These are phyloP conservation scores for Okamejei kenojei DNA, from an alignment of 2,797 vertebrate genomes.

Conservation along the genomic window DNA sequence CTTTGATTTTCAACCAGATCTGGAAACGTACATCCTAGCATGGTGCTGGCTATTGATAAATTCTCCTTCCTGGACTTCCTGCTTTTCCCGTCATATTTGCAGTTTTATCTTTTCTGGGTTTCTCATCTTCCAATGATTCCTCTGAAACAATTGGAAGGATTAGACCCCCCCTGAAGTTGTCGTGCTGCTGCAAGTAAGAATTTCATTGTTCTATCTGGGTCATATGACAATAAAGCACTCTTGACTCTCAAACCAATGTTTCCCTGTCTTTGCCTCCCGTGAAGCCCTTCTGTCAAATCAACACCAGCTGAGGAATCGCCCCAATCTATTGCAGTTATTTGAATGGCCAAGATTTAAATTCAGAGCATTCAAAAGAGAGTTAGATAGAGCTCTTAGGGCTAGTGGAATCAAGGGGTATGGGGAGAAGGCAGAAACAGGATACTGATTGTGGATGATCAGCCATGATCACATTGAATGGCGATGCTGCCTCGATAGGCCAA, in stretches of 20 bases:
- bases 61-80: neutral
- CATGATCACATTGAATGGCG: too few species aligned
- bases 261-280: neutral
- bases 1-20: too few species aligned
- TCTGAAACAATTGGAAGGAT: neutral
- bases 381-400: too few species aligned
- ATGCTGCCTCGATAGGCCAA: too few species aligned
- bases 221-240: too few species aligned
- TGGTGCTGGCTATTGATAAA: neutral
- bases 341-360: neutral
- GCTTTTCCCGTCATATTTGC: neutral
- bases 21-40: too few species aligned
- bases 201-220: too few species aligned
- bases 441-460: too few species aligned
- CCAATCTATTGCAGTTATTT: neutral
- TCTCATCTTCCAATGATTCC: neutral
- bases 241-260: neutral
- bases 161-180: too few species aligned
- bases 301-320: neutral
- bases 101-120: conserved; percentile 24
- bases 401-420: too few species aligned
- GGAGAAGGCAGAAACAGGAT: too few species aligned
- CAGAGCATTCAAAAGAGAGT: neutral
- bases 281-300: neutral
- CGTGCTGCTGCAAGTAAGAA: too few species aligned